These are phyloP conservation scores for Eurosta solidaginis DNA, from an alignment of 1,140 invertebrate species.

Conservation along the genomic window DNA sequence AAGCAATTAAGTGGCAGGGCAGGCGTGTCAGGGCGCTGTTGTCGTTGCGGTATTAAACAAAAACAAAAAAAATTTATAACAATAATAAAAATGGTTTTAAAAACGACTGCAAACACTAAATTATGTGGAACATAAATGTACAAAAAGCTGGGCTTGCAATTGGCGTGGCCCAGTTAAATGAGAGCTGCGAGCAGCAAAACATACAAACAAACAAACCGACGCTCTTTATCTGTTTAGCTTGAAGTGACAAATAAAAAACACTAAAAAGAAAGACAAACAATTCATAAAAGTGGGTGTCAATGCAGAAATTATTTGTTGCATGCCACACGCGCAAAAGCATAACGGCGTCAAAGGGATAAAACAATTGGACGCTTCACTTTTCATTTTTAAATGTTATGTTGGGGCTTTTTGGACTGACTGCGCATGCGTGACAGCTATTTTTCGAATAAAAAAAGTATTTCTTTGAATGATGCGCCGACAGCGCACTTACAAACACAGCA, in stretches of 20 bases:
- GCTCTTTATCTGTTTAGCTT: not conserved
- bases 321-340: not conserved
- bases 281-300: conserved; percentile 3
- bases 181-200: too few species aligned
- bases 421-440: not conserved
- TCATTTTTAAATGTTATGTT: not conserved
- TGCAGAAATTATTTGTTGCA: conserved; percentile 2
- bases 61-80: conserved; percentile 1
- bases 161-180: conserved; percentile 23
- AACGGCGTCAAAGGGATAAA: not conserved
- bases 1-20: conserved; percentile 54
- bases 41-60: not conserved
- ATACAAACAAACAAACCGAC: too few species aligned
- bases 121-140: not conserved
- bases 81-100: not conserved
- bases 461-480: too few species aligned
- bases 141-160: not conserved
- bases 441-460: not conserved
- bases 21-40: conserved; percentile 35
- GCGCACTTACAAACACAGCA: not conserved
- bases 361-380: not conserved
- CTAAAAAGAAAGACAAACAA: too few species aligned
- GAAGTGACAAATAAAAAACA: too few species aligned
- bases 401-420: not conserved
- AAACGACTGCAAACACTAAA: not conserved